These are phyloP conservation scores for Heliconius congener DNA, from an alignment of 1,140 invertebrate species.

Conservation along the genomic window DNA sequence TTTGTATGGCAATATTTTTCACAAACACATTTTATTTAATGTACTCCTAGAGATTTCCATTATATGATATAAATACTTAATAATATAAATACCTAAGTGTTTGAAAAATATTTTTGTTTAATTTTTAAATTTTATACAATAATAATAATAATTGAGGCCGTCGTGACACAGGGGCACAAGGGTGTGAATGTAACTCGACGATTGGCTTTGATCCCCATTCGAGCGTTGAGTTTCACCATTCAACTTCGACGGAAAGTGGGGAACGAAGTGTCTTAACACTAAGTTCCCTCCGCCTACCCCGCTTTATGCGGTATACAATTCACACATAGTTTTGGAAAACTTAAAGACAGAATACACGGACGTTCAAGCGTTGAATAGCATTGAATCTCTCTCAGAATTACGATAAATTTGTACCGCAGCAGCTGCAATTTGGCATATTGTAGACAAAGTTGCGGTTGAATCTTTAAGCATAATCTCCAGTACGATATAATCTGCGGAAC, in stretches of 20 bases:
- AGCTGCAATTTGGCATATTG: conserved; percentile 31
- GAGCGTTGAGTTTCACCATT: too few species aligned
- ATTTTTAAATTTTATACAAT: too few species aligned
- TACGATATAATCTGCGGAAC: conserved; percentile 25
- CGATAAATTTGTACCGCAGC: conserved; percentile 13
- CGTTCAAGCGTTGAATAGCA: conserved; percentile 24
- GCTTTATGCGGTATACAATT: too few species aligned
- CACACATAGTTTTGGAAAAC: not conserved
- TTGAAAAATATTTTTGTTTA: too few species aligned
- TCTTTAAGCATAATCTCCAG: conserved; percentile 32
- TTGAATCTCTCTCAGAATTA: conserved; percentile 20
- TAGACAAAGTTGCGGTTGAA: conserved; percentile 33
- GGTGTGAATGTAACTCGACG: too few species aligned
- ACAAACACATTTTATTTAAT: not conserved
- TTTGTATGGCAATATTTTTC: conserved; percentile 10
- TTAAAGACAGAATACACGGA: not conserved
- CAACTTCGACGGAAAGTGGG: too few species aligned
- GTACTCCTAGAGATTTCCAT: not conserved
- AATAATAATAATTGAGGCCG: too few species aligned
- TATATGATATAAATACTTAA: not conserved
- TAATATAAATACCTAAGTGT: too few species aligned
- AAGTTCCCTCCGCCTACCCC: too few species aligned
- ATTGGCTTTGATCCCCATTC: too few species aligned
- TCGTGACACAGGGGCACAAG: too few species aligned
- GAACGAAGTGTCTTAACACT: too few species aligned